These are phyloP conservation scores for Netelia inedita DNA, from an alignment of 2,888 invertebrate species.

Conservation along the genomic window DNA sequence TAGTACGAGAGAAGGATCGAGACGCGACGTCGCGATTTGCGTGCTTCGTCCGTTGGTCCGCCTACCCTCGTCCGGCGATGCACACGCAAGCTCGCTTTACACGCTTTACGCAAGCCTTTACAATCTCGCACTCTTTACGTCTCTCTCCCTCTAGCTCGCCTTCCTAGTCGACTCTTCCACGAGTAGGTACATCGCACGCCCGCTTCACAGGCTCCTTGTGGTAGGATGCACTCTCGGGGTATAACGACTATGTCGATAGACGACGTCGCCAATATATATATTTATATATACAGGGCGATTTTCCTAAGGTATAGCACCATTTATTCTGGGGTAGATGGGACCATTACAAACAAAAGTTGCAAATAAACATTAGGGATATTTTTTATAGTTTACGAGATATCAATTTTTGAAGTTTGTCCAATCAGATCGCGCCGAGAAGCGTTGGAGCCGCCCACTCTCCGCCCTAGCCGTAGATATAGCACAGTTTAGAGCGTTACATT, in stretches of 20 bases:
- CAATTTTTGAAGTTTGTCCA: too few relatives aligned
- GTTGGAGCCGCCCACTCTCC: too few relatives aligned
- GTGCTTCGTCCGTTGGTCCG: constrained; percentile 33
- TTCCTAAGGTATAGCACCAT: too few relatives aligned
- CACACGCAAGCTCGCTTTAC: constrained; percentile 25
- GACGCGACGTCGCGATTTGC: constrained; percentile 27
- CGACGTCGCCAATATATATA: not conserved
- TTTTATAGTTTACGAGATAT: too few relatives aligned
- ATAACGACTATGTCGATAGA: constrained; percentile 6
- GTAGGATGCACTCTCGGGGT: constrained; percentile 8
- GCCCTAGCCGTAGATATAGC: too few relatives aligned
- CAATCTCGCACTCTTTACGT: not conserved
- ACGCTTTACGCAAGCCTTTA: constrained; percentile 23
- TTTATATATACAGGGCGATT: too few relatives aligned
- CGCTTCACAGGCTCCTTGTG: not conserved
- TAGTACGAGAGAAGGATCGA: constrained; percentile 2
- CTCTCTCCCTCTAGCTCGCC: not conserved
- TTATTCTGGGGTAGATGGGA: too few relatives aligned
- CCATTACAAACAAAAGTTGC: too few relatives aligned
- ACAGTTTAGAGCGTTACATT: too few relatives aligned
- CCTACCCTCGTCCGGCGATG: not conserved
- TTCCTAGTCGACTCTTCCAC: not conserved
- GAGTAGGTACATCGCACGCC: not conserved
- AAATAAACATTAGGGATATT: too few relatives aligned
- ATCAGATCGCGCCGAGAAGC: too few relatives aligned